phyloP scores from a whole-genome alignment of 23 tunicate species.

The Clavelina lepadiformis region DNA sequence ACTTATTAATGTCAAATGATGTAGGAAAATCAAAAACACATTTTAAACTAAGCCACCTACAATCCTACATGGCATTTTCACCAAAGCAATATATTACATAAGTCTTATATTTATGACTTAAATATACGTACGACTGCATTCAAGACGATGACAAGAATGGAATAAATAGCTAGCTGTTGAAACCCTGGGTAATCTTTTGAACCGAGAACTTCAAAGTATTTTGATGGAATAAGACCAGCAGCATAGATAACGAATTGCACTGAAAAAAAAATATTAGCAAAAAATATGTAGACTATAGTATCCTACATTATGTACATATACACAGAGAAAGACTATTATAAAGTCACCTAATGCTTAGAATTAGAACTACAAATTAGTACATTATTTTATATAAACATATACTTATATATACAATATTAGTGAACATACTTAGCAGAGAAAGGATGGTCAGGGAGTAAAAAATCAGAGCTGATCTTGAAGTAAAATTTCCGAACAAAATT shows the following conservation, averaged over 20 bases:
- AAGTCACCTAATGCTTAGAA: background rate
- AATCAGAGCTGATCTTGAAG: conserved; percentile 53
- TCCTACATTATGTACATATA: background rate
- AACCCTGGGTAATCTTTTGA: conserved; percentile 46
- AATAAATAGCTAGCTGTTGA: conserved; percentile 49
- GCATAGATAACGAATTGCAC: conserved; percentile 90
- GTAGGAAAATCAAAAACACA: too few relatives aligned
- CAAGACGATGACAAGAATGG: conserved; percentile 57
- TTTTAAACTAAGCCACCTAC: too few relatives aligned
- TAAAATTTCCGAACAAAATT: conserved; percentile 54
- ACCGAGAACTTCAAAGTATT: conserved; percentile 74
- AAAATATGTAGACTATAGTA: background rate
- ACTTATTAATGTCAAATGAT: too few relatives aligned
- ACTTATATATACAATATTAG: background rate
- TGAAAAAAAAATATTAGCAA: conserved; percentile 22
- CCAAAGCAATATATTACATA: too few relatives aligned
- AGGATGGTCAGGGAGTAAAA: conserved; percentile 36
- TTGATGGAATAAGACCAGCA: conserved; percentile 89
- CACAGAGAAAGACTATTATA: too few relatives aligned
- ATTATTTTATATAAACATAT: background rate
- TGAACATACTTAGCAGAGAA: conserved; percentile 54
- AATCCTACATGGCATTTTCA: too few relatives aligned
- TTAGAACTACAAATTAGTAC: background rate
- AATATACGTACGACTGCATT: conserved; percentile 86
- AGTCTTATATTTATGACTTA: too few relatives aligned